Evolutionary conservation across 1,140 invertebrate species (phyloP), one percentile per base, ranked within the genome.

Genomic region (Cylas formicarius): DNA sequence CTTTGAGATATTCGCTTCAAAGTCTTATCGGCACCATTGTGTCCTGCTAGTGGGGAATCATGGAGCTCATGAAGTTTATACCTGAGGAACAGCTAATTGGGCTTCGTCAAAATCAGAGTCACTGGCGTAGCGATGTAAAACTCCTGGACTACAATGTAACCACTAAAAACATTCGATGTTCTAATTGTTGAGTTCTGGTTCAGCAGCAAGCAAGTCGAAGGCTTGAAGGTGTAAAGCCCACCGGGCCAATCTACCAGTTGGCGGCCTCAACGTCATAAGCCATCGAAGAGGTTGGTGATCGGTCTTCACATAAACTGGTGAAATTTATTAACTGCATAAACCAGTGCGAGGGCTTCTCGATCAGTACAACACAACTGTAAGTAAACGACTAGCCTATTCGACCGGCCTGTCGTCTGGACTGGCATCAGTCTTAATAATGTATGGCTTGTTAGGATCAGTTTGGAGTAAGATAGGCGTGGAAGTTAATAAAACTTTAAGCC

Each of bases 281-380:
- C 70, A 76, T 34, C 53, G 56, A 2, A 76, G 44, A 0, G 69
- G 57, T 51, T 70, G 67, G 44, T 76, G 72, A 50, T 78, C 72
- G 0, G 69, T 38, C 24, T 35, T 14, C 39, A 41, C 14, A 35
- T 43, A 10, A 7, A 45, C 34, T 8, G 21, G 7, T 14, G 42
- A n/a, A n/a, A n/a, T n/a, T n/a, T n/a, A n/a, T n/a, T n/a, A n/a
- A n/a, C n/a, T n/a, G n/a, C n/a, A n/a, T n/a, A n/a, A n/a, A n/a
- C n/a, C n/a, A n/a, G n/a, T n/a, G n/a, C n/a, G n/a, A n/a, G n/a
- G n/a, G n/a, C n/a, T n/a, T n/a, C n/a, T n/a, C n/a, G n/a, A n/a
- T n/a, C n/a, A n/a, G n/a, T n/a, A n/a, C n/a, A n/a, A n/a, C n/a
- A n/a, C n/a, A n/a, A n/a, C n/a, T n/a, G n/a, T n/a, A n/a, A n/a